Evolutionary conservation across 2,113 vertebrate species (phyloP).

Genomic region (Girardinichthys multiradiatus): DNA sequence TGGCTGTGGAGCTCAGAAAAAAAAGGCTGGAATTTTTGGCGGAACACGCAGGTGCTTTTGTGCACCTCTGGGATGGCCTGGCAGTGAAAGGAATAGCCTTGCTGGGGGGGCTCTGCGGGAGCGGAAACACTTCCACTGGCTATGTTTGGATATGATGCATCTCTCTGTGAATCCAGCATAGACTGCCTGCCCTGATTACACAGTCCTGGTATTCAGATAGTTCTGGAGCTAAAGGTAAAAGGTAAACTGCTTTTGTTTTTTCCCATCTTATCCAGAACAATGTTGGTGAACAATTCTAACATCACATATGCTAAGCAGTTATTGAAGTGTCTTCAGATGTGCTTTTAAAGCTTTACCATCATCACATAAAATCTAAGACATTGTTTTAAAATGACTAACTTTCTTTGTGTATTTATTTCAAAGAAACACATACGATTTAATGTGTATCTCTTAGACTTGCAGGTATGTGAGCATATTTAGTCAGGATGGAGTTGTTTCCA

Average conservation of each 20-base stretch:
- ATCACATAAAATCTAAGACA: neutral
- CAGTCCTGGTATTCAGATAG: constrained; percentile 69
- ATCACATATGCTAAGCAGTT: constrained; percentile 22
- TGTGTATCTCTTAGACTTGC: neutral
- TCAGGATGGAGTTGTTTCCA: neutral
- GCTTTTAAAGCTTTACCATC: neutral
- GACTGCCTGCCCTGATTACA: constrained; percentile 70
- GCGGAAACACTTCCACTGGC: constrained; percentile 54
- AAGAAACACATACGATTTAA: neutral
- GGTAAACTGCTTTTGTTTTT: constrained; percentile 34
- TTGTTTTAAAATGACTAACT: neutral
- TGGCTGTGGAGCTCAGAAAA: constrained; percentile 21
- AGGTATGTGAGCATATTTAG: neutral
- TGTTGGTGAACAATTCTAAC: constrained; percentile 15
- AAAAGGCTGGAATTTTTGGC: constrained; percentile 32
- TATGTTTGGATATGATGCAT: constrained; percentile 67
- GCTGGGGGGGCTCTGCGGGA: constrained; percentile 50
- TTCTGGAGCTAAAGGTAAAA: constrained; percentile 78
- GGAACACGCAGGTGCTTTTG: constrained; percentile 53
- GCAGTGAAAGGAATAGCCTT: constrained; percentile 53
- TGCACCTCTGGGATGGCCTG: constrained; percentile 41
- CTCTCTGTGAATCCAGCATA: constrained; percentile 66
- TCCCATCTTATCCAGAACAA: constrained; percentile 14
- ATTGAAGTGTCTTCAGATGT: constrained; percentile 22
- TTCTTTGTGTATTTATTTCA: neutral